A percentile compares a stretch with the other conserved stretches of the same genome.
Evolutionary conservation across 2,113 vertebrate genomes (phyloP).

Genomic region (Eptesicus fuscus): DNA sequence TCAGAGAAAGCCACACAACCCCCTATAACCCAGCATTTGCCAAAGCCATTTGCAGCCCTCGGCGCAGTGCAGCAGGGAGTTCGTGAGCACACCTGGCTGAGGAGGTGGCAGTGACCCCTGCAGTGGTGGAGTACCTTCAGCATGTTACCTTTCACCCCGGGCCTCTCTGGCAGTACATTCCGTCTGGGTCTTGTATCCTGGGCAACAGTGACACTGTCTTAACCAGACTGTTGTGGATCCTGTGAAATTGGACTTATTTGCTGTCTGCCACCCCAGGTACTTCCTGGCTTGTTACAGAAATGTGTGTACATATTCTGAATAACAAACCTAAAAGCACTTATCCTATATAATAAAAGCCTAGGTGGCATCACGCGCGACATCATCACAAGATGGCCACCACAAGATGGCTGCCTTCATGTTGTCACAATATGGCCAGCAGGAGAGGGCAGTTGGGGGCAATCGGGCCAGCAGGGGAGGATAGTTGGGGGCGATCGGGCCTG

Average conservation of each 20-base stretch:
- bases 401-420: no score
- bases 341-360: no score
- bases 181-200: neutral
- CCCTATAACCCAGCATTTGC: neutral
- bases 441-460: no score
- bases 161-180: neutral
- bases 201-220: no score
- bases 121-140: rapidly evolving
- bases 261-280: neutral
- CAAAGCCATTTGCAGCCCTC: rapidly evolving
- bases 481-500: no score
- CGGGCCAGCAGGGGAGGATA: no score
- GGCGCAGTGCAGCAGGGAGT: rapidly evolving
- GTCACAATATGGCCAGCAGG: no score
- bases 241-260: neutral
- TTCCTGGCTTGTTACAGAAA: neutral
- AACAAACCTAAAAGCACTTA: neutral
- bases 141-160: rapidly evolving
- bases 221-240: rapidly evolving
- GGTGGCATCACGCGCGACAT: no score
- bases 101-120: rapidly evolving
- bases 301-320: neutral
- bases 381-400: no score
- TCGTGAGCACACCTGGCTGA: rapidly evolving
- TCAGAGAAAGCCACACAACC: neutral